phyloP scores from a whole-genome alignment of 2,888 invertebrate species.

The Noctua fimbriata region DNA sequence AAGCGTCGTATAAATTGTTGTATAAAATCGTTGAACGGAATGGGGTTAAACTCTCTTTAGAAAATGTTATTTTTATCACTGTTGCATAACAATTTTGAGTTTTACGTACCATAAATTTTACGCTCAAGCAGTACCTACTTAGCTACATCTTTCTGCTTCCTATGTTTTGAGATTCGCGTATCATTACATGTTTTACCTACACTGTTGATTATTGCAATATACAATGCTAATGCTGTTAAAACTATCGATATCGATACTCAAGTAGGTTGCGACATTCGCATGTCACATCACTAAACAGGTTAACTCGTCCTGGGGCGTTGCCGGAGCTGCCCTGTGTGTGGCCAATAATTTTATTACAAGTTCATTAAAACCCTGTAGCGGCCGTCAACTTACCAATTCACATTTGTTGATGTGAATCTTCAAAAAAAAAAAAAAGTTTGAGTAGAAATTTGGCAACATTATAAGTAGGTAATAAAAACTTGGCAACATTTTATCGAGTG shows the following conservation, averaged over 20 bases:
- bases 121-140: slow-evolving; percentile 12
- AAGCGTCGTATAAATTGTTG: slow-evolving; percentile 46
- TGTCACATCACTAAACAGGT: slow-evolving; percentile 79
- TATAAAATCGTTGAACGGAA: slow-evolving; percentile 34
- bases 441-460: not conserved
- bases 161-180: not conserved
- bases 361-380: slow-evolving; percentile 87
- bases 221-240: not conserved
- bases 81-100: slow-evolving; percentile 22
- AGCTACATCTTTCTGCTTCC: not conserved
- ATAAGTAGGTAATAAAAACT: not conserved
- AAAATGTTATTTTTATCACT: slow-evolving; percentile 43
- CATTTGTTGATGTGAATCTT: slow-evolving; percentile 68
- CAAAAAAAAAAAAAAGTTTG: slow-evolving; percentile 50
- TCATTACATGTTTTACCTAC: not conserved
- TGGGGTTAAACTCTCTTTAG: slow-evolving; percentile 43
- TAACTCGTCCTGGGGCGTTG: slow-evolving; percentile 88
- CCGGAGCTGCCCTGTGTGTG: slow-evolving; percentile 87
- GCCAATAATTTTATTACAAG: slow-evolving; percentile 90
- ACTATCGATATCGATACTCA: slow-evolving; percentile 32
- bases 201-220: not conserved
- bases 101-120: slow-evolving; percentile 38
- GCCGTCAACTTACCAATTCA: slow-evolving; percentile 77
- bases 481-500: not conserved
- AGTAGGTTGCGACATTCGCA: slow-evolving; percentile 64